A percentile compares a stretch with the other conserved stretches of the same genome.
Conservation (phyloP, 37 sponge, comb jelly and placozoan species). For the Diacarnus erythraeanus region DNA sequence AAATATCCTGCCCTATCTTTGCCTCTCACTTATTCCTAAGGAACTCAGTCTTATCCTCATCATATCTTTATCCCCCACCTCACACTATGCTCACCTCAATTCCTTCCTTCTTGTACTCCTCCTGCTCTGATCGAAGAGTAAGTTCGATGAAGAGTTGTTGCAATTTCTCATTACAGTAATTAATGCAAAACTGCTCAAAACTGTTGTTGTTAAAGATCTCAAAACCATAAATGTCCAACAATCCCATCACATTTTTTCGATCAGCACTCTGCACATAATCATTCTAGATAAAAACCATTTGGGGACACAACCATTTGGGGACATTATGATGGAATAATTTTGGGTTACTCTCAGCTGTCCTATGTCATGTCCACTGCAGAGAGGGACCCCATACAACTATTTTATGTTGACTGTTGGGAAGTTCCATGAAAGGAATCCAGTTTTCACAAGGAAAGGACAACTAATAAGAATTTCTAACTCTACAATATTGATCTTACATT, state of each 20-base stretch:
- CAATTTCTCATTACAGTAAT: slow-evolving; percentile 91
- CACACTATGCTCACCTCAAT: slow-evolving; percentile 59
- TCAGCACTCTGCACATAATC: slow-evolving; percentile 27
- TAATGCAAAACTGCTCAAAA: slow-evolving; percentile 93
- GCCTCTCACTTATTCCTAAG: neutral
- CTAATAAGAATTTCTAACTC: no score
- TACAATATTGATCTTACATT: slow-evolving; percentile 45
- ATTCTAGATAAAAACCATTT: no score
- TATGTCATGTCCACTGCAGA: no score
- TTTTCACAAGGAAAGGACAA: neutral
- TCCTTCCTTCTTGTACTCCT: slow-evolving; percentile 79
- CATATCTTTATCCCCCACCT: neutral
- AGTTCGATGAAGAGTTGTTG: slow-evolving; percentile 90
- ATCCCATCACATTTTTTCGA: slow-evolving; percentile 61
- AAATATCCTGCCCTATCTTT: no score
- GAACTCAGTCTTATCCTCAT: neutral
- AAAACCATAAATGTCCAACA: slow-evolving; percentile 90
- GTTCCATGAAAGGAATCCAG: neutral
- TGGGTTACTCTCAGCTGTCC: no score
- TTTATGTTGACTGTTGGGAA: no score
- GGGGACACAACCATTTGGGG: no score
- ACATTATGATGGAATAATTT: no score
- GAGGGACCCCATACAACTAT: no score
- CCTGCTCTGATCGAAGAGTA: slow-evolving; percentile 81
- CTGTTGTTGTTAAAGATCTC: slow-evolving; percentile 74